Base-by-base conservation (phyloP, 1,140 invertebrate species). In the Drosophila sechellia region DNA sequence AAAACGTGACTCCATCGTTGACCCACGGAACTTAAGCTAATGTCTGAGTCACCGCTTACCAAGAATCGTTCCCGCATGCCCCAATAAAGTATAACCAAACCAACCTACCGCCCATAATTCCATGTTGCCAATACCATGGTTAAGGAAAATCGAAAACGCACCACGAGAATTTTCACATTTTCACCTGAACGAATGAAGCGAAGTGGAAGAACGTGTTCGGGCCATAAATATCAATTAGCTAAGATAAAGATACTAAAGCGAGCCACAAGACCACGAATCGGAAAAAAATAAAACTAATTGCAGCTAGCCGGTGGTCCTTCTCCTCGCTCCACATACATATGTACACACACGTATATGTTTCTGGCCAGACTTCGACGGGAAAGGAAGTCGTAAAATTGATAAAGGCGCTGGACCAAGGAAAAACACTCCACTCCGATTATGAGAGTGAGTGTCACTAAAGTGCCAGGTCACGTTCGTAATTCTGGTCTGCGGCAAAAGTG, bases 351-450 rank as follows among this genome's bases (percentile, higher is more conserved):
- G 27, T 31, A 31, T 10, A 8, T 6, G 27, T 64, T 63, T 65
- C 59, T 39, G 25, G 25, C 42, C 31, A 65, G 55, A 11, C 54
- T 43, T 27, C 5, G 58, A 35, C 50, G 25, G 11, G 54, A 56
- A 59, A 85, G 81, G 83, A 87, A 85, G 81, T 87, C 81, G 79
- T 85, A 68, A 85, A 85, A 87, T 60, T 85, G 81, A 85, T 85
- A 85, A 74, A 72, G 81, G 65, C 52, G 5, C 64, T 73, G 60
- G 60, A 48, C 42, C 35, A 60, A 64, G 50, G 54, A 75, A 70
- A 68, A 74, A 45, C 48, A 63, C 55, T 37, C 39, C 48, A 45
- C 77, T 50, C 42, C 60, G 39, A 61, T 56, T 55, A 37, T 81
- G 52, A 56, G 79, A 75, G 60, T 71, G 79, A 75, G 60, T 71